A percentile compares a stretch with the other conserved stretches of the same genome.
Evolutionary conservation across 2,888 invertebrate species (phyloP).

Genomic region (Erebia ligea): DNA sequence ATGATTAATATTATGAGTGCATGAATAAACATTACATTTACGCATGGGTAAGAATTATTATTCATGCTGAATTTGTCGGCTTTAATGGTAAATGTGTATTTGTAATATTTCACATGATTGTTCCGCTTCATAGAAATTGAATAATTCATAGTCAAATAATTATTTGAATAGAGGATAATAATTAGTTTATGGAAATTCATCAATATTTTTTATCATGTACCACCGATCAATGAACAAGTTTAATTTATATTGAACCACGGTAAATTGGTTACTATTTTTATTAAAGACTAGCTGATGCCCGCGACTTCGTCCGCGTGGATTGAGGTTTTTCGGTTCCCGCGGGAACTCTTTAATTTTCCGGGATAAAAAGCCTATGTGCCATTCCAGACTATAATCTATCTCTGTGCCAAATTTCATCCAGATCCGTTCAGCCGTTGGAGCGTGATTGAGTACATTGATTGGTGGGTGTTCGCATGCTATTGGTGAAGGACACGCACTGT

Average conservation of each 20-base stretch:
- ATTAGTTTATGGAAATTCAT: neutral
- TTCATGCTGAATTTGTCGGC: constrained; percentile 7
- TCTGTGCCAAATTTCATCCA: no score
- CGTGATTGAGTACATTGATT: no score
- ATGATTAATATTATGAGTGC: neutral
- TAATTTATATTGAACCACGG: neutral
- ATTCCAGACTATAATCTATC: no score
- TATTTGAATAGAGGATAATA: neutral
- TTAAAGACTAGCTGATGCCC: no score
- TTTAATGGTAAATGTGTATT: constrained; percentile 3
- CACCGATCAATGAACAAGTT: neutral
- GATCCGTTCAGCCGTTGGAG: no score
- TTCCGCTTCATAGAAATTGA: constrained; percentile 3
- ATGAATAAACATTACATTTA: constrained; percentile 5
- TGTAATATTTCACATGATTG: constrained; percentile 1
- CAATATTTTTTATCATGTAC: neutral
- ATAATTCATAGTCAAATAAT: neutral
- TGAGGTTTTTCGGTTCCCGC: no score
- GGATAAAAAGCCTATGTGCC: no score
- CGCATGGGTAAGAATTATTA: neutral
- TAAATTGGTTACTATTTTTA: no score
- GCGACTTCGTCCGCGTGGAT: no score
- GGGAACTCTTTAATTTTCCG: no score
- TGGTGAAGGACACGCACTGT: no score
- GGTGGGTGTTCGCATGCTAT: no score